A percentile compares a stretch with the other conserved stretches of the same genome.
Evolutionary conservation across 2,797 vertebrate species (phyloP).

Genomic region (Malacoctenus gilli): DNA sequence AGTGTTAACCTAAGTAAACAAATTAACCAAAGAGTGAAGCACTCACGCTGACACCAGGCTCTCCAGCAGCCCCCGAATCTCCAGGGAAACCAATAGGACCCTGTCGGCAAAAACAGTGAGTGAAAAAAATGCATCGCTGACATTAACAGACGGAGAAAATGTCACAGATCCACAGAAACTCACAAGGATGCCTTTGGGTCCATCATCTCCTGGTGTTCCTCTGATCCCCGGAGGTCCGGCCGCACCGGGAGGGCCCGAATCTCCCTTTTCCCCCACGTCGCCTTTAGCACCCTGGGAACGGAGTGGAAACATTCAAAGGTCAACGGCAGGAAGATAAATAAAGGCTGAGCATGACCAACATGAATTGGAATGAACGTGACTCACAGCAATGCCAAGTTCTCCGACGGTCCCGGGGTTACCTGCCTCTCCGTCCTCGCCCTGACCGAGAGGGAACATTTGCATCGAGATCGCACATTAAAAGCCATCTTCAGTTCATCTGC

Average conservation of each 20-base stretch:
- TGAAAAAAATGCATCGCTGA: conserved; percentile 7
- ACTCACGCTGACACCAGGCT: conserved; percentile 85
- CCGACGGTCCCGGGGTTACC: conserved; percentile 87
- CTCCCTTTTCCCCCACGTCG: conserved; percentile 91
- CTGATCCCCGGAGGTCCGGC: conserved; percentile 89
- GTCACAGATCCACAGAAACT: conserved; percentile 60
- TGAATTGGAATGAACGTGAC: conserved; percentile 59
- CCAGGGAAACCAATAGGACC: conserved; percentile 91
- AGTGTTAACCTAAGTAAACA: neutral
- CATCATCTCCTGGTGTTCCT: conserved; percentile 90
- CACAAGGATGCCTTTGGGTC: conserved; percentile 88
- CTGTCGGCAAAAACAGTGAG: conserved; percentile 62
- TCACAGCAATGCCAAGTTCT: conserved; percentile 82
- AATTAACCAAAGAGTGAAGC: neutral
- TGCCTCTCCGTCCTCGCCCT: conserved; percentile 91
- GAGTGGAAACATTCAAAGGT: conserved; percentile 19
- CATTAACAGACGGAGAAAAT: conserved; percentile 32
- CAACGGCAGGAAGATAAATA: neutral
- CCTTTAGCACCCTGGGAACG: conserved; percentile 85
- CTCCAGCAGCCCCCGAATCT: conserved; percentile 87
- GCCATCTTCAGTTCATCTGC: neutral
- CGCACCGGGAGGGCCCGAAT: conserved; percentile 84
- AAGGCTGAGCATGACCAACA: too few species aligned
- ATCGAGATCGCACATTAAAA: too few species aligned
- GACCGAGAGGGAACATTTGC: conserved; percentile 25